A percentile compares a stretch with the other conserved stretches of the same genome.
phyloP scores from a whole-genome alignment of 2,113 vertebrate genomes.

The Acrocephalus kingi region DNA sequence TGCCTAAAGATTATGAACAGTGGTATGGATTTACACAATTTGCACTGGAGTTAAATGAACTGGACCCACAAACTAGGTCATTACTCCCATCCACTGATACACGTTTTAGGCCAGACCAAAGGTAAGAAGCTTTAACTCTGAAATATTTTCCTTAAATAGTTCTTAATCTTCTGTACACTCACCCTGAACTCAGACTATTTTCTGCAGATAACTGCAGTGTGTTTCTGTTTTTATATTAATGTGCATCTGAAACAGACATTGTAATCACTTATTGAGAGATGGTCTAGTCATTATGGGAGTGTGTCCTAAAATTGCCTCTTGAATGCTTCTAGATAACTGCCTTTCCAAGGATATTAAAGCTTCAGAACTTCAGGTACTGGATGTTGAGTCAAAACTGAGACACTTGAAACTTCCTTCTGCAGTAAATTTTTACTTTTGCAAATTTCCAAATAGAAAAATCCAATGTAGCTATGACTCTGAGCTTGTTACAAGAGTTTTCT shows the following conservation, averaged over 20 bases:
- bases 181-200: not conserved
- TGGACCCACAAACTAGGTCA: slow-evolving; percentile 77
- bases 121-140: slow-evolving; percentile 71
- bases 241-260: not conserved
- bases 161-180: not conserved
- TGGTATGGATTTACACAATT: slow-evolving; percentile 97
- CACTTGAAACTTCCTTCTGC: not conserved
- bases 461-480: not conserved
- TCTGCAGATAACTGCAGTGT: not conserved
- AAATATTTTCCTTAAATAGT: not conserved
- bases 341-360: not conserved
- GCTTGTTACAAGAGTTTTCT: not conserved
- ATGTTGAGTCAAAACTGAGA: not conserved
- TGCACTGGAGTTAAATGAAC: slow-evolving; percentile 93
- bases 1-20: slow-evolving; percentile 88
- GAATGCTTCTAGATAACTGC: not conserved
- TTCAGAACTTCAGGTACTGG: not conserved
- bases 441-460: not conserved
- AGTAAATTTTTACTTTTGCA: not conserved
- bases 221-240: not conserved
- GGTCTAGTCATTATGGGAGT: not conserved
- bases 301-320: not conserved
- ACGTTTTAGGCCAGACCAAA: slow-evolving; percentile 92
- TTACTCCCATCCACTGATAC: slow-evolving; percentile 91
- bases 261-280: not conserved